These are phyloP conservation scores for Lithophane socia DNA, from an alignment of 2,888 invertebrate genomes.

Conservation along the genomic window DNA sequence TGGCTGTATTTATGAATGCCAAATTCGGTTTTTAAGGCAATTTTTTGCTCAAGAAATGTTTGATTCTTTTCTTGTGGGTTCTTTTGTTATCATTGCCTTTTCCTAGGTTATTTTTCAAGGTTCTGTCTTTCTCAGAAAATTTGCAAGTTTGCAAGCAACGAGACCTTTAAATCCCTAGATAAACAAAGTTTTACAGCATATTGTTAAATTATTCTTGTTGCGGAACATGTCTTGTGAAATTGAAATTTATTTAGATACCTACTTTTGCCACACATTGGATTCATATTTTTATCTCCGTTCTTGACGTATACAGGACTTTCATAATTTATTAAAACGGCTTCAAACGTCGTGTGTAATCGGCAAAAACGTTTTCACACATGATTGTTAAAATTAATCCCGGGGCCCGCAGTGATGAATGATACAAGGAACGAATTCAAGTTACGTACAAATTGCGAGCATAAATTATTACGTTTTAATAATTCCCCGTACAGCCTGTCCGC, in stretches of 20 bases:
- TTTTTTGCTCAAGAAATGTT: not conserved
- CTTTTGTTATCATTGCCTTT: not conserved
- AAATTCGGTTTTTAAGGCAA: slow-evolving; percentile 3
- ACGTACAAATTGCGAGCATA: slow-evolving; percentile 89
- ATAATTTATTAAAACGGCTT: slow-evolving; percentile 48
- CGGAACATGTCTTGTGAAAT: slow-evolving; percentile 35
- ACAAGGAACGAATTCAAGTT: slow-evolving; percentile 88
- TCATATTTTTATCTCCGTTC: slow-evolving; percentile 4
- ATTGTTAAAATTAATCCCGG: slow-evolving; percentile 85
- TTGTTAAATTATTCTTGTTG: slow-evolving; percentile 42
- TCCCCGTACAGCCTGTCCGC: slow-evolving; percentile 83
- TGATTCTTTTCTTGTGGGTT: not conserved
- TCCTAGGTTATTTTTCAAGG: not conserved
- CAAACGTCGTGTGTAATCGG: slow-evolving; percentile 64
- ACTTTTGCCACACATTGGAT: slow-evolving; percentile 24
- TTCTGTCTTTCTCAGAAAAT: not conserved
- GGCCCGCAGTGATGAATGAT: slow-evolving; percentile 86
- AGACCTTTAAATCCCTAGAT: slow-evolving; percentile 26
- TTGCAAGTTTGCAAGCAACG: slow-evolving; percentile 30
- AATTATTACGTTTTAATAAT: slow-evolving; percentile 88
- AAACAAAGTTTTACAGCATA: slow-evolving; percentile 29
- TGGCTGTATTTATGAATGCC: slow-evolving; percentile 27
- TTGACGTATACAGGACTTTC: slow-evolving; percentile 19
- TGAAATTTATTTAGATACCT: slow-evolving; percentile 42
- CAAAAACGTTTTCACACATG: slow-evolving; percentile 81